These are phyloP conservation scores for Drosophila nasuta DNA, from an alignment of 1,140 invertebrate species.

Conservation along the genomic window DNA sequence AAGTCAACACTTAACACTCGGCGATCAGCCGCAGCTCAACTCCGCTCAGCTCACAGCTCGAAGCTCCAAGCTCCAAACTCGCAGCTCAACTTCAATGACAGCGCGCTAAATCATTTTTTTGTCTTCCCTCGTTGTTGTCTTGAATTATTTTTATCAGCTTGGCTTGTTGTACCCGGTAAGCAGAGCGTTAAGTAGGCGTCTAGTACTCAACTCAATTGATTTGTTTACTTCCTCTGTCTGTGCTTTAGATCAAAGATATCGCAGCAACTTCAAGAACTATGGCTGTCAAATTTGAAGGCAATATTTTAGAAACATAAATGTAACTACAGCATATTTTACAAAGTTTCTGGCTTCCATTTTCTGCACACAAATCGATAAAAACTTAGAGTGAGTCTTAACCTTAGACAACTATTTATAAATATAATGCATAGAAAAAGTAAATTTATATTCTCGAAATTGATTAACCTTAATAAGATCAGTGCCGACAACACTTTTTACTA, in stretches of 20 bases:
- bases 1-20: conserved; percentile 79
- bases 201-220: background rate
- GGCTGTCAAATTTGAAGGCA: no score
- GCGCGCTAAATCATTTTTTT: conserved; percentile 68
- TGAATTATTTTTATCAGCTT: conserved; percentile 70
- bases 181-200: background rate
- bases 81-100: conserved; percentile 65
- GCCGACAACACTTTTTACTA: no score
- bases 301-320: no score
- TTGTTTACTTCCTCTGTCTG: background rate
- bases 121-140: conserved; percentile 38
- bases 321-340: no score
- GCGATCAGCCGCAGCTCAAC: conserved; percentile 9
- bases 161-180: conserved; percentile 16
- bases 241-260: background rate
- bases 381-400: no score
- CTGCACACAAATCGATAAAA: no score
- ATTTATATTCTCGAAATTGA: no score
- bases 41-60: background rate
- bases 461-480: no score
- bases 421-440: no score
- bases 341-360: no score
- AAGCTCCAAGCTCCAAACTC: conserved; percentile 15
- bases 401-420: no score
- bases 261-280: no score